These are phyloP conservation scores for Taenaris catops DNA, from an alignment of 2,888 invertebrate species.

Conservation along the genomic window DNA sequence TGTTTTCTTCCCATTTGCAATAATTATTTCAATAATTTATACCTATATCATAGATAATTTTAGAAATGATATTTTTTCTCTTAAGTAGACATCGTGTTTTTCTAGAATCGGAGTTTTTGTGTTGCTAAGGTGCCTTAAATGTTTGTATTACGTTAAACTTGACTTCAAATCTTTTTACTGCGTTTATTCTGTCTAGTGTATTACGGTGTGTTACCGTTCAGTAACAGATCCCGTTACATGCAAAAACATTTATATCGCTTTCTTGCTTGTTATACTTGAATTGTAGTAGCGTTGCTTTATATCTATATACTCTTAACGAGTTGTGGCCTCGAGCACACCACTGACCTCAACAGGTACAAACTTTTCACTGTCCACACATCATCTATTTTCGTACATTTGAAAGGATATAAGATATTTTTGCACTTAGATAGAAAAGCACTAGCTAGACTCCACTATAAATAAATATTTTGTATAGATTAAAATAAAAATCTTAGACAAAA, in stretches of 20 bases:
- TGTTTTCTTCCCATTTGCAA: slow-evolving; percentile 29
- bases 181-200: not conserved
- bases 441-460: slow-evolving; percentile 29
- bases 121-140: slow-evolving; percentile 22
- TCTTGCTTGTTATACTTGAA: slow-evolving; percentile 12
- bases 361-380: slow-evolving; percentile 45
- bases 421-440: slow-evolving; percentile 61
- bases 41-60: slow-evolving; percentile 2
- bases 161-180: not conserved
- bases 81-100: slow-evolving; percentile 6
- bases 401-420: slow-evolving; percentile 63
- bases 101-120: slow-evolving; percentile 25
- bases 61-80: no score
- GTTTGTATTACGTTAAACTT: slow-evolving; percentile 20
- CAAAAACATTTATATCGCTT: slow-evolving; percentile 16
- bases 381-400: slow-evolving; percentile 65
- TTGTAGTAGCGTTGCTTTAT: slow-evolving; percentile 8
- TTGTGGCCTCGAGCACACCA: slow-evolving; percentile 47
- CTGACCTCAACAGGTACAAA: slow-evolving; percentile 58
- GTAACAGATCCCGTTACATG: no score
- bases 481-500: no score
- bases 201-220: slow-evolving; percentile 1
- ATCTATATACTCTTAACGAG: slow-evolving; percentile 13
- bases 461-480: no score
- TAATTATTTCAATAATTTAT: slow-evolving; percentile 29